phyloP scores from a whole-genome alignment of 2,113 vertebrate genomes.

The Melanostigma gelatinosum region DNA sequence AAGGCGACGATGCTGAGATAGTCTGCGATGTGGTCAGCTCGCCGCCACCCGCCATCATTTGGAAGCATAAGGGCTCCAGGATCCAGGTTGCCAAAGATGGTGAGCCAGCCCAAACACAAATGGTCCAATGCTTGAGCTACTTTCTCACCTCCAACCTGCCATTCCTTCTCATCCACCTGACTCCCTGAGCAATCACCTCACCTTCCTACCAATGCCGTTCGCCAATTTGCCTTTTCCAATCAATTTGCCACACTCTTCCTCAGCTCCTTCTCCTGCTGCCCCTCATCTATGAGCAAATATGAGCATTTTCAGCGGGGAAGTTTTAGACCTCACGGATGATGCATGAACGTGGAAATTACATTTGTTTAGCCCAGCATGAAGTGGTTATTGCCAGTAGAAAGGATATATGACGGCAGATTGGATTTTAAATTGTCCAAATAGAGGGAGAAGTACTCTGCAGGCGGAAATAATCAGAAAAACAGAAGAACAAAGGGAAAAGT shows the following conservation, averaged over 20 bases:
- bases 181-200: slow-evolving; percentile 30
- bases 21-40: slow-evolving; percentile 94
- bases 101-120: slow-evolving; percentile 74
- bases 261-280: slow-evolving; percentile 34
- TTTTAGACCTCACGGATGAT: slow-evolving; percentile 48
- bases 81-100: slow-evolving; percentile 93
- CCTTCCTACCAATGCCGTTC: slow-evolving; percentile 28
- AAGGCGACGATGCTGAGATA: slow-evolving; percentile 92
- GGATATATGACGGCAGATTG: slow-evolving; percentile 22
- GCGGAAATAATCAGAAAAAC: neutral
- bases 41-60: slow-evolving; percentile 91
- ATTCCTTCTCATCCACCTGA: neutral
- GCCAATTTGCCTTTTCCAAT: slow-evolving; percentile 48
- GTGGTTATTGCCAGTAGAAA: slow-evolving; percentile 25
- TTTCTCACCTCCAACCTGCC: slow-evolving; percentile 29
- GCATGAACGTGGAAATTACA: slow-evolving; percentile 36
- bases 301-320: slow-evolving; percentile 19
- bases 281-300: slow-evolving; percentile 42
- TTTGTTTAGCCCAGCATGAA: slow-evolving; percentile 27
- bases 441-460: neutral
- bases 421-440: slow-evolving; percentile 19
- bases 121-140: neutral
- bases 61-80: slow-evolving; percentile 90
- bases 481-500: neutral
- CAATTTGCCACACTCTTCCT: slow-evolving; percentile 46